Conservation (phyloP, 2,113 vertebrate genomes). For the Tenrec ecaudatus region DNA sequence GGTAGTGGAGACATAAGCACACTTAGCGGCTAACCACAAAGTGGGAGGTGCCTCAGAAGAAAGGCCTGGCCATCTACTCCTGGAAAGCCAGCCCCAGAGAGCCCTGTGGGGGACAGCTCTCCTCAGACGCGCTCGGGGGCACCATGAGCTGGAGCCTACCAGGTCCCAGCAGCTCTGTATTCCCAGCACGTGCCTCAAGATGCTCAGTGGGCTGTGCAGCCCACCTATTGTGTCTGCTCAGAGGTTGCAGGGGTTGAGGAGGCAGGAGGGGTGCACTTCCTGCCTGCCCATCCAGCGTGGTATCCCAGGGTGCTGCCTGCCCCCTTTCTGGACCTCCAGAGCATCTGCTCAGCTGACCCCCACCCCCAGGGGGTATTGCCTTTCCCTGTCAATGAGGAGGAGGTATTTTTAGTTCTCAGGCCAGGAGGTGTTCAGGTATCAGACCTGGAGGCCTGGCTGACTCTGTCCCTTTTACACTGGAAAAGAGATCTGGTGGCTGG, state of each 20-base stretch:
- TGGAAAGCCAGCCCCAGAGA: not conserved
- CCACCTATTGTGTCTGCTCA: too few relatives aligned
- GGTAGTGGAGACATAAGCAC: not conserved
- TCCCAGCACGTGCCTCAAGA: rapidly evolving
- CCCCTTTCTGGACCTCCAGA: rapidly evolving
- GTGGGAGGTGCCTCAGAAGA: not conserved
- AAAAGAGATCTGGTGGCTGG: not conserved
- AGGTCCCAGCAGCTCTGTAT: not conserved
- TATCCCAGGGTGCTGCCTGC: not conserved
- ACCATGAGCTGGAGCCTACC: not conserved
- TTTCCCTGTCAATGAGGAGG: constrained; percentile 17
- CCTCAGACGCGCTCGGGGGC: not conserved
- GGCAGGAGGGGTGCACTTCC: not conserved
- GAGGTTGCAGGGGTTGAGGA: not conserved
- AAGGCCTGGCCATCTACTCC: not conserved
- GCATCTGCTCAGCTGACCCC: not conserved
- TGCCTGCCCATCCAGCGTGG: not conserved
- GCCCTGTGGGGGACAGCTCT: not conserved
- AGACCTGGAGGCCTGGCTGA: not conserved
- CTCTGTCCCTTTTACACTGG: not conserved
- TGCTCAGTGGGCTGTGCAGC: not conserved
- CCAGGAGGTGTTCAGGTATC: constrained; percentile 25
- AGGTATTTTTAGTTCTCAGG: constrained; percentile 49
- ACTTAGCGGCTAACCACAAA: not conserved
- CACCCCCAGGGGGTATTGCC: not conserved